Base-by-base conservation (phyloP, 1,140 invertebrate species). In the Psix sp. region DNA sequence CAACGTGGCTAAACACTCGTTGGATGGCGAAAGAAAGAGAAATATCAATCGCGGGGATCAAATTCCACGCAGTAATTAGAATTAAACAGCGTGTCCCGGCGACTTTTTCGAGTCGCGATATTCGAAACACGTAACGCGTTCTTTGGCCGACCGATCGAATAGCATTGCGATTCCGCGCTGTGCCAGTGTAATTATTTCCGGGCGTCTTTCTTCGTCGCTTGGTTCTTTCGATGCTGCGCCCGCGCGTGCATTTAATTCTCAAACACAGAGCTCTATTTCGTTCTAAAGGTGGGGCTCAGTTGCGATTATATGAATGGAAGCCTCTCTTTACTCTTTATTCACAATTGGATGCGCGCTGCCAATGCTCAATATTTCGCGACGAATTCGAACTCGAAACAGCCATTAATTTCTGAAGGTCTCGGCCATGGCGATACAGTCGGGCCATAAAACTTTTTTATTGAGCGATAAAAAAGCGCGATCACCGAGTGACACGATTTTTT, bases 381-480 rank as follows among this genome's bases (percentile, higher is more conserved):
- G 35, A 49, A 10, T 42, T 39, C 35, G 11, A 45, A 36, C 40
- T 29, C 24, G 13, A 17, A 43, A 46, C 54, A 14, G 21, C 42
- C 43, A 62, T 62, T 51, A 49, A 49, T 62, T 62, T 36, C 38
- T 36, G 38, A 63, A 63, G 59, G 59, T 63, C 59, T 63, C 46
- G 59, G 59, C 29, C 59, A 52, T 20, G 18, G 14, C 13, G 40
- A 17, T 35, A n/a, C 26, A 21, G 20, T 57, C n/a, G 39, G 13
- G n/a, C 13, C 9, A 6, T 10, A 14, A 0, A 48, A 48, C 15
- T 7, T 18, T 46, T 59, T 60, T 48, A 60, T 60, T 46, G 35
- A 15, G 11, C 56, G 43, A 46, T 60, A 60, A 46, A 59, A 36
- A 57, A 20, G 31, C n/a, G n/a, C n/a, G n/a, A n/a, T n/a, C n/a